Conservation (phyloP, 35 echinoderm and acorn worm genomes). For the Strongylocentrotus purpuratus region DNA sequence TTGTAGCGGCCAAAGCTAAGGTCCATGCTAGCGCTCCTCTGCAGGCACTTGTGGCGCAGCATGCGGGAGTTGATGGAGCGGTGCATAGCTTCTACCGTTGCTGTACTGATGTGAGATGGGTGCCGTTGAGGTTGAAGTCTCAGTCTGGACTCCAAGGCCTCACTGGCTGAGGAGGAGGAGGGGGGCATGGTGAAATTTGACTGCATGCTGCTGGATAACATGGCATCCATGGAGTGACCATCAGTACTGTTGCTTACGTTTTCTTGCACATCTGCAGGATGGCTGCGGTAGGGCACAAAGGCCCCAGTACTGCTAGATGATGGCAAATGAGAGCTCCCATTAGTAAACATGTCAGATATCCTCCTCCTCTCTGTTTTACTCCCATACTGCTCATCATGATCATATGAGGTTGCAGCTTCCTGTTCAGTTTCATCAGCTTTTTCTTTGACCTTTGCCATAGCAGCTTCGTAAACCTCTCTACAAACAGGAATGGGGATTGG, state of each 20-base stretch:
- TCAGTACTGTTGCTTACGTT: slow-evolving; percentile 42
- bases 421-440: not conserved
- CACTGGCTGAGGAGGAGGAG: slow-evolving; percentile 25
- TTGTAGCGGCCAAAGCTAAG: slow-evolving; percentile 55
- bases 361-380: not conserved
- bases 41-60: slow-evolving; percentile 62
- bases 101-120: slow-evolving; percentile 41
- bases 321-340: slow-evolving; percentile 21
- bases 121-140: slow-evolving; percentile 27
- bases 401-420: not conserved
- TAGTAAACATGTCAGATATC: not conserved
- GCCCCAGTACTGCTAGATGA: slow-evolving; percentile 45
- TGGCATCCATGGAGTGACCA: slow-evolving; percentile 19
- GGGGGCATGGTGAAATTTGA: slow-evolving; percentile 10
- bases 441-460: slow-evolving; percentile 17
- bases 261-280: not conserved
- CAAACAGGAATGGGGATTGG: slow-evolving; percentile 93
- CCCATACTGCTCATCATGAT: not conserved
- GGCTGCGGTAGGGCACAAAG: slow-evolving; percentile 36
- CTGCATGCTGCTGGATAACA: slow-evolving; percentile 43
- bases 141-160: slow-evolving; percentile 36
- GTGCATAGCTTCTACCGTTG: slow-evolving; percentile 40
- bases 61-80: slow-evolving; percentile 48
- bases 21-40: slow-evolving; percentile 86
- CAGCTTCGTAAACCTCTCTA: slow-evolving; percentile 55